Base-by-base conservation (phyloP, 2,113 vertebrate genomes). In the Tragelaphus imberbis region DNA sequence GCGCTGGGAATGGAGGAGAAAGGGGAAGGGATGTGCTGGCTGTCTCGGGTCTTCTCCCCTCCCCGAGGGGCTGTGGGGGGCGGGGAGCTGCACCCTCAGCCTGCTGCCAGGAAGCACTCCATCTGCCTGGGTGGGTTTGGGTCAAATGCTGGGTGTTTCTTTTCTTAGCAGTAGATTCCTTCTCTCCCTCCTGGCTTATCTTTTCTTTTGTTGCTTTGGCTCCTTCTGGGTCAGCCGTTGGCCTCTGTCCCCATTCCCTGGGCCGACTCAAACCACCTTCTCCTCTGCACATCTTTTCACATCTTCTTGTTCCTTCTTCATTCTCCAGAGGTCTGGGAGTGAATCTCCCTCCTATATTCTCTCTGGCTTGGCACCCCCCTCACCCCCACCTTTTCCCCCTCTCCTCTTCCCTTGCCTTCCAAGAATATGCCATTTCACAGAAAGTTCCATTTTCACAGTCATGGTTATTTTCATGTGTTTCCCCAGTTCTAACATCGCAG, bases 401-500 rank as follows among this genome's bases (percentile, higher is more conserved):
- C 49, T n/a, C 49, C 10, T 33, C 36, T 75, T 36, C 36, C 53
- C 63, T 91, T 63, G 79, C 36, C 40, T 36, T 97, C 95, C 97
- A 97, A 97, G 97, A 95, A 97, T 65, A 88, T 92, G 96, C 97
- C 96, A 95, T 95, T 92, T 65, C 95, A 86, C 96, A 96, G 91
- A 91, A 97, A 87, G 93, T 96, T 95, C 96, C 97, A 89, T 63
- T 87, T 87, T 79, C 86, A 75, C 88, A 63, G 95, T 84, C 87
- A 7, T 10, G 77, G 94, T 47, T 96, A 71, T 96, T 93, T 95
- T 84, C 95, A 49, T 49, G 86, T 47, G 30, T 85, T 96, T 96
- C 91, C 84, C 87, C 56, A 23, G 68, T 84, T 84, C 91, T 59
- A 68, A 90, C 96, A 90, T 92, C 9, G 9, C 85, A 17, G 88